Conservation (phyloP, 2,113 vertebrate genomes). For the Bettongia penicillata region DNA sequence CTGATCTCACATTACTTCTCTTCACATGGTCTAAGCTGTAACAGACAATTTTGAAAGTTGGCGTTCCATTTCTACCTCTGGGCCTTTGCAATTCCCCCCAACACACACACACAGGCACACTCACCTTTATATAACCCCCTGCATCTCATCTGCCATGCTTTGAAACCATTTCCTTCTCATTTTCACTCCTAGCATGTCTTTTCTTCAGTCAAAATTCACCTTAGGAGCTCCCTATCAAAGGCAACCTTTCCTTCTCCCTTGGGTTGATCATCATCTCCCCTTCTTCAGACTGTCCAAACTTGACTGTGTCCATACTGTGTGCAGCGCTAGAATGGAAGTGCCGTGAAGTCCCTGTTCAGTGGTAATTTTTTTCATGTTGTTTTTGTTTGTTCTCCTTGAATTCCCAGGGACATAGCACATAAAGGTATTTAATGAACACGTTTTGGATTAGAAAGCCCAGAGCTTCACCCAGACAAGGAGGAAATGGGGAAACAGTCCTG, state of each 20-base stretch:
- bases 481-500: neutral
- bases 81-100: too few relatives aligned
- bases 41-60: too few relatives aligned
- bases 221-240: neutral
- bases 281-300: neutral
- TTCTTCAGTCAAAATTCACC: neutral
- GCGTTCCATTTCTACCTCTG: too few relatives aligned
- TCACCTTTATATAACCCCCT: too few relatives aligned
- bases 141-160: neutral
- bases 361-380: too few relatives aligned
- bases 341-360: neutral
- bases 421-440: too few relatives aligned
- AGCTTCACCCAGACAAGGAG: neutral
- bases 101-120: too few relatives aligned
- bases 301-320: neutral
- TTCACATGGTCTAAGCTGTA: too few relatives aligned
- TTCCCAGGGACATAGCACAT: neutral
- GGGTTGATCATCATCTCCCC: neutral
- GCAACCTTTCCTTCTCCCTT: neutral
- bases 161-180: neutral
- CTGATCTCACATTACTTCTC: too few relatives aligned
- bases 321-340: neutral
- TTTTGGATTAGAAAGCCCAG: neutral
- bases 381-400: neutral
- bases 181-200: neutral